phyloP scores from a whole-genome alignment of 2,797 vertebrate genomes.

The Myiothlypis chrysogaster region DNA sequence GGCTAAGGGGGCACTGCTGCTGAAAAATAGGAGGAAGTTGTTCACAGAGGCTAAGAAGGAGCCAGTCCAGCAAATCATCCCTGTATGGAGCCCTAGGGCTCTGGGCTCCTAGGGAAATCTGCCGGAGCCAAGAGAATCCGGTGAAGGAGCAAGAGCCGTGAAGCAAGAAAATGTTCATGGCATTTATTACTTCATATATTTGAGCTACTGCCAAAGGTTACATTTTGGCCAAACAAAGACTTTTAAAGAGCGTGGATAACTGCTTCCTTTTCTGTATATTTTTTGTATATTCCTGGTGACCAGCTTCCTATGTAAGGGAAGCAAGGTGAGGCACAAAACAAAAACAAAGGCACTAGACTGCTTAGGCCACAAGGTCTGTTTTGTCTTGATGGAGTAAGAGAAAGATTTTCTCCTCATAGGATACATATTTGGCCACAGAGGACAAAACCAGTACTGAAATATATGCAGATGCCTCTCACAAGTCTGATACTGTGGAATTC shows the following conservation, averaged over 20 bases:
- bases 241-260: not conserved
- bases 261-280: not conserved
- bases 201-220: not conserved
- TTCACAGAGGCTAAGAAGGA: not conserved
- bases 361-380: not conserved
- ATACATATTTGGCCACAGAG: not conserved
- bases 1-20: not conserved
- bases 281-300: not conserved
- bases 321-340: not conserved
- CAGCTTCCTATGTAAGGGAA: not conserved
- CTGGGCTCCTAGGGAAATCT: not conserved
- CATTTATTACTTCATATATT: not conserved
- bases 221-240: not conserved
- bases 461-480: not conserved
- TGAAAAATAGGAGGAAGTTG: not conserved
- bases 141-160: not conserved
- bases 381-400: not conserved
- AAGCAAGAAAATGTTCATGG: not conserved
- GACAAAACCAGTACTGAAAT: not conserved
- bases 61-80: not conserved
- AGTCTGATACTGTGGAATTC: not conserved
- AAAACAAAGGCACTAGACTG: not conserved
- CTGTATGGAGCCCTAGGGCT: not conserved
- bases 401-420: not conserved
- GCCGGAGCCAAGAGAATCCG: not conserved